A percentile compares a stretch with the other conserved stretches of the same genome.
Conservation (phyloP, 2,888 invertebrate genomes). For the Laspeyria flexula region DNA sequence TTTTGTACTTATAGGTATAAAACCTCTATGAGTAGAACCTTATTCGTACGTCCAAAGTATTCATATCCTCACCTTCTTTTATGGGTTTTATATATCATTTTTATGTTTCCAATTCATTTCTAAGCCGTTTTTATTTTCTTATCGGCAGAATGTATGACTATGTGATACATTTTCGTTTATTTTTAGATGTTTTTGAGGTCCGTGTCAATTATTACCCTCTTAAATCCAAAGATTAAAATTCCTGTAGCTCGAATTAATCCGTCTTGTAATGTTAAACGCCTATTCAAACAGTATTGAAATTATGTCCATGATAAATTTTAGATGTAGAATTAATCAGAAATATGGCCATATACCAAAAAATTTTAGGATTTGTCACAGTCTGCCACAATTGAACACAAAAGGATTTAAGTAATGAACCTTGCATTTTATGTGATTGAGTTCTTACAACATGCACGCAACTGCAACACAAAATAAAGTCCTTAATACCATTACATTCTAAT, state of each 20-base stretch:
- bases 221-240: no score
- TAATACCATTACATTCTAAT: conserved; percentile 32
- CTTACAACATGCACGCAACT: not conserved
- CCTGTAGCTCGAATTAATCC: no score
- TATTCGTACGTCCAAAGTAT: conserved; percentile 20
- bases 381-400: not conserved
- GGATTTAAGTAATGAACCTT: not conserved
- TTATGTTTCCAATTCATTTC: conserved; percentile 41
- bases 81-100: conserved; percentile 43
- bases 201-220: no score
- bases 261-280: no score
- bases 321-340: no score
- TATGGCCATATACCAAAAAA: not conserved
- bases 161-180: conserved; percentile 8
- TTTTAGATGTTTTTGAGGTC: conserved; percentile 13
- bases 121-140: conserved; percentile 33
- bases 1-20: not conserved
- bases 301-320: no score
- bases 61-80: conserved; percentile 35
- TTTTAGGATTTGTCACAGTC: not conserved
- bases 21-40: conserved; percentile 5
- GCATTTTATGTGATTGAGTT: not conserved
- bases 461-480: conserved; percentile 10
- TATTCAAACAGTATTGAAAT: no score
- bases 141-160: conserved; percentile 12